Percentiles rank a stretch among this genome's conserved stretches.
Conservation (phyloP, 2,797 vertebrate genomes). For the Phalanger gymnotis region DNA sequence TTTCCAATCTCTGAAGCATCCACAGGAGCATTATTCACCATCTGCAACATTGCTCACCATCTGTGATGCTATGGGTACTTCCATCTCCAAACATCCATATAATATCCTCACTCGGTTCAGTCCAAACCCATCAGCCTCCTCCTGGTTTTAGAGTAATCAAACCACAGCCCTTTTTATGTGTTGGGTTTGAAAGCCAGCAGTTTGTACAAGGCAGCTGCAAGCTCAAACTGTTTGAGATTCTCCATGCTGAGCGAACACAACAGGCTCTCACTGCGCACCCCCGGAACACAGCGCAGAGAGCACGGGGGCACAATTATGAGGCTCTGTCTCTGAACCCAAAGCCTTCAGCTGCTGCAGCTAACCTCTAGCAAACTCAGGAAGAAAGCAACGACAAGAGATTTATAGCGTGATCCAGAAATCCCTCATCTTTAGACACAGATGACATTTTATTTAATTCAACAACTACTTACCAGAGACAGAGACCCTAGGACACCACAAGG, state of each 20-base stretch:
- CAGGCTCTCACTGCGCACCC: not conserved
- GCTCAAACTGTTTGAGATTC: slow-evolving; percentile 24
- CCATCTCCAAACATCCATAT: not conserved
- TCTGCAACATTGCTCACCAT: not conserved
- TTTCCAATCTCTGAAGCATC: slow-evolving; percentile 18
- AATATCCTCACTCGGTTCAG: slow-evolving; percentile 22
- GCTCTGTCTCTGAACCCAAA: slow-evolving; percentile 21
- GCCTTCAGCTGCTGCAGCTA: slow-evolving; percentile 39
- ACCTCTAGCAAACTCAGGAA: slow-evolving; percentile 24
- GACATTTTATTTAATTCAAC: not conserved
- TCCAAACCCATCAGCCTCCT: slow-evolving; percentile 22
- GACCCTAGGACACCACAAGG: not conserved
- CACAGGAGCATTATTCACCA: slow-evolving; percentile 10
- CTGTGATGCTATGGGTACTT: not conserved
- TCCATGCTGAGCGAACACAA: slow-evolving; percentile 9
- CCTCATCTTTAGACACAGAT: slow-evolving; percentile 14
- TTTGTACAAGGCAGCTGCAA: slow-evolving; percentile 38
- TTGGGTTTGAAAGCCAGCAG: slow-evolving; percentile 28
- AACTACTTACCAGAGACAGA: not conserved
- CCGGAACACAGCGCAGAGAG: slow-evolving; percentile 19
- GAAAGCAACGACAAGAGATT: not conserved
- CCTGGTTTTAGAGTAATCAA: not conserved
- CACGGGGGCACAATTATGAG: slow-evolving; percentile 20
- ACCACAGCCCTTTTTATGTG: slow-evolving; percentile 26
- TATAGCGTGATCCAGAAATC: not conserved